phyloP scores from a whole-genome alignment of 2,888 invertebrate species.

The Parthenolecanium corni region DNA sequence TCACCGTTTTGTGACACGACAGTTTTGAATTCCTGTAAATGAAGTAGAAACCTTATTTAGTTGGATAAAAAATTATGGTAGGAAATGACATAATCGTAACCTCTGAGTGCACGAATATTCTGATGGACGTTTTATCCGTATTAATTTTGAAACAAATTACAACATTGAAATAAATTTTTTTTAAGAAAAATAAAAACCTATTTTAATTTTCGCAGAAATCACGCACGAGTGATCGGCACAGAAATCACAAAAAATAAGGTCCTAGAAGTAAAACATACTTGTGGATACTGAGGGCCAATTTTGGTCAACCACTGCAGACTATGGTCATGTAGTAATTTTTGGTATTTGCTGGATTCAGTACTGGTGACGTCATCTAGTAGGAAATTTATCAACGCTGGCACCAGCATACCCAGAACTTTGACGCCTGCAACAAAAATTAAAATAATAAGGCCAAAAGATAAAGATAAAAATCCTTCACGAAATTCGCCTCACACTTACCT shows the following conservation, averaged over 20 bases:
- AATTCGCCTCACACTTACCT: neutral
- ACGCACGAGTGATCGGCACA: no score
- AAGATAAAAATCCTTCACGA: neutral
- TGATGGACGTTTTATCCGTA: neutral
- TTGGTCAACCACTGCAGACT: conserved; percentile 80
- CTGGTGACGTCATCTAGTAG: conserved; percentile 55
- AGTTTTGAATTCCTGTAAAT: conserved; percentile 67
- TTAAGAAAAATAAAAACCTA: no score
- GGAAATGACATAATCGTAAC: neutral
- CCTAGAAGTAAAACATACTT: conserved; percentile 46
- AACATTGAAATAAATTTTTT: no score
- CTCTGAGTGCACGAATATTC: neutral
- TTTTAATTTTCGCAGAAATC: no score
- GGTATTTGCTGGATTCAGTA: conserved; percentile 46
- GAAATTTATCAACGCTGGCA: conserved; percentile 81
- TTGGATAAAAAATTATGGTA: neutral
- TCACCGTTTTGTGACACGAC: conserved; percentile 76
- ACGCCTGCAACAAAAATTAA: conserved; percentile 50
- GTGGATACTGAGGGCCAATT: conserved; percentile 84
- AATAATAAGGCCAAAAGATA: neutral
- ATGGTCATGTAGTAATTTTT: conserved; percentile 68
- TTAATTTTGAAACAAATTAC: neutral
- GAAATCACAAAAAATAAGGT: neutral
- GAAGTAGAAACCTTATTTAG: neutral
- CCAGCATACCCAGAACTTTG: conserved; percentile 75